Conservation (phyloP, 2,888 invertebrate species). For the Drosophila multiciliata region DNA sequence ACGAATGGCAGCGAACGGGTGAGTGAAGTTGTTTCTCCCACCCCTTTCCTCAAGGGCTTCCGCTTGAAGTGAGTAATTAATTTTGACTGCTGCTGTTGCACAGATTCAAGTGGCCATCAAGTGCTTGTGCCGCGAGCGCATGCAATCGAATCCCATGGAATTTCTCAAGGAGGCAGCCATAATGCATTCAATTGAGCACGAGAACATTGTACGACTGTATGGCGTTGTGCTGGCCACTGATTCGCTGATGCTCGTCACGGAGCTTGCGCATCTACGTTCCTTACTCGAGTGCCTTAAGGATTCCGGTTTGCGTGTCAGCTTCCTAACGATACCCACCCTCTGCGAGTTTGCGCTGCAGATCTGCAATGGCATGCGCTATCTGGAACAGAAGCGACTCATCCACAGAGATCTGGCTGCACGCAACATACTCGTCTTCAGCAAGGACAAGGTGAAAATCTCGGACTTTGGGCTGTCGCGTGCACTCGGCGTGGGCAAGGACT, state of each 20-base stretch:
- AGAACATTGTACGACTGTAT: constrained; percentile 97
- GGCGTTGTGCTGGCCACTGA: constrained; percentile 98
- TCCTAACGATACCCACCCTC: constrained; percentile 94
- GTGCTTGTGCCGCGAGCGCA: constrained; percentile 96
- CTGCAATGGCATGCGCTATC: constrained; percentile 98
- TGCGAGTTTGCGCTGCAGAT: constrained; percentile 98
- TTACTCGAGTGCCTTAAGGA: constrained; percentile 98
- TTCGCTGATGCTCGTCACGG: constrained; percentile 93
- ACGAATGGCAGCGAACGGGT: constrained; percentile 96
- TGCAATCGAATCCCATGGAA: constrained; percentile 98
- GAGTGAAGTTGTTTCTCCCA: constrained; percentile 68
- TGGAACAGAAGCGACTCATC: constrained; percentile 97
- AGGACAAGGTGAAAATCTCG: constrained; percentile 98
- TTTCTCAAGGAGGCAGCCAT: constrained; percentile 99
- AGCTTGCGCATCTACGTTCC: constrained; percentile 97
- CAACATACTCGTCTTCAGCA: constrained; percentile 98
- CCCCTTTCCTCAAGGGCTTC: constrained; percentile 22
- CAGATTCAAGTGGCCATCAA: constrained; percentile 98
- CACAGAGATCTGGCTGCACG: constrained; percentile 99
- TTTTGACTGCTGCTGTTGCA: constrained; percentile 61
- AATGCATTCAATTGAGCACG: constrained; percentile 99
- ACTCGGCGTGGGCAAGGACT: constrained; percentile 98
- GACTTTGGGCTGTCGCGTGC: constrained; percentile 98
- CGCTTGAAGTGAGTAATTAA: constrained; percentile 42
- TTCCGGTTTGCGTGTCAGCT: constrained; percentile 94